phyloP scores from a whole-genome alignment of 2,113 vertebrate species.

The Platichthys flesus region DNA sequence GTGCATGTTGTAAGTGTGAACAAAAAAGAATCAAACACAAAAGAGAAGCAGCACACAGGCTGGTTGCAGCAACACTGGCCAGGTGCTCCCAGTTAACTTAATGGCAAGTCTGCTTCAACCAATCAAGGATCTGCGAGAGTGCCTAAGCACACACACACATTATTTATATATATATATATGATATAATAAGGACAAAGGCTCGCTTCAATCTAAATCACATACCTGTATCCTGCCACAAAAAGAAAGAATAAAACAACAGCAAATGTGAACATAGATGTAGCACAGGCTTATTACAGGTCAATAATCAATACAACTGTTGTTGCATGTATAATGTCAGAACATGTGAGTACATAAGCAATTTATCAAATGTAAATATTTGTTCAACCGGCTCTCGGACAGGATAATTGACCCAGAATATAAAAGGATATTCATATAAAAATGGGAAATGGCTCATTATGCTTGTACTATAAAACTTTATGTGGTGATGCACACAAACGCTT shows the following conservation, averaged over 20 bases:
- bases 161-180: too few species aligned
- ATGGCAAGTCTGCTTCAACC: too few species aligned
- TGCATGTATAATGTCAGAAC: not conserved
- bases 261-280: not conserved
- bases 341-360: not conserved
- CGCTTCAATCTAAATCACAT: not conserved
- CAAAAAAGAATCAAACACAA: too few species aligned
- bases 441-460: constrained; percentile 41
- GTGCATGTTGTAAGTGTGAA: too few species aligned
- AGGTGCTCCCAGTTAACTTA: too few species aligned
- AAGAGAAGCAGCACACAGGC: too few species aligned
- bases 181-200: not conserved
- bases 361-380: constrained; percentile 24
- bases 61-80: too few species aligned
- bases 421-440: constrained; percentile 31
- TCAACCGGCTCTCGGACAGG: constrained; percentile 10
- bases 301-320: not conserved
- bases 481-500: constrained; percentile 34
- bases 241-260: not conserved
- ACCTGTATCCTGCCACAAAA: not conserved
- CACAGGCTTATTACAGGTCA: not conserved
- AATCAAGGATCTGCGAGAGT: too few species aligned
- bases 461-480: constrained; percentile 52
- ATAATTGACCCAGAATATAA: constrained; percentile 1
- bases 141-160: too few species aligned